Evolutionary conservation across 2,797 vertebrate genomes (phyloP).

Genomic region (Caiman crocodilus): DNA sequence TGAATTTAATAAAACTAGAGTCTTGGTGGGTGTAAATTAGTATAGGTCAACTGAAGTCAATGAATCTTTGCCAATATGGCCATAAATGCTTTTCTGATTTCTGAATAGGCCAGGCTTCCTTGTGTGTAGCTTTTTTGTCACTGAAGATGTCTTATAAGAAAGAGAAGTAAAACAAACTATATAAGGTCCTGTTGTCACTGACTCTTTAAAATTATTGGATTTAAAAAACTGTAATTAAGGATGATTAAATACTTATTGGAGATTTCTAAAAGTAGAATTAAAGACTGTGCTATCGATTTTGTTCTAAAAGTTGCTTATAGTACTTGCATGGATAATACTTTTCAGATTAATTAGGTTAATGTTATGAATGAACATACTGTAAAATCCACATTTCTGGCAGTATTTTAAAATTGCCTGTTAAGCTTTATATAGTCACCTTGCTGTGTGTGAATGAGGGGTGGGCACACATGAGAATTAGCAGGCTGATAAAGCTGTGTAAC

Average conservation of each 20-base stretch:
- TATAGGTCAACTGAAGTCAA: not conserved
- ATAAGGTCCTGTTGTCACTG: not conserved
- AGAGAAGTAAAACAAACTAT: not conserved
- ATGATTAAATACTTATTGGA: not conserved
- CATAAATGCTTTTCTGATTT: not conserved
- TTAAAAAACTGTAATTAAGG: not conserved
- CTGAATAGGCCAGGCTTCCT: not conserved
- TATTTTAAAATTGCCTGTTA: constrained; percentile 57
- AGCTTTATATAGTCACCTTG: constrained; percentile 42
- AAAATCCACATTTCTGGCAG: not conserved
- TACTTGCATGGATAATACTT: not conserved
- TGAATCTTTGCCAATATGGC: not conserved
- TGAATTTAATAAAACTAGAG: not conserved
- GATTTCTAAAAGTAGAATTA: not conserved
- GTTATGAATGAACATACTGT: not conserved
- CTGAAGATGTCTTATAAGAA: not conserved
- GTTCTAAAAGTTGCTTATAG: not conserved
- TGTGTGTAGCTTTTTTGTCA: not conserved
- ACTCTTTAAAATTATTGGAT: not conserved
- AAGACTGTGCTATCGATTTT: not conserved
- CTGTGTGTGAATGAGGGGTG: constrained; percentile 37
- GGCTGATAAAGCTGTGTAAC: constrained; percentile 34
- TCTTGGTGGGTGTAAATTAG: not conserved
- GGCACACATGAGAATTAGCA: constrained; percentile 39
- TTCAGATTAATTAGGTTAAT: not conserved